phyloP scores from a whole-genome alignment of 2,888 invertebrate genomes.

The Tuta absoluta region DNA sequence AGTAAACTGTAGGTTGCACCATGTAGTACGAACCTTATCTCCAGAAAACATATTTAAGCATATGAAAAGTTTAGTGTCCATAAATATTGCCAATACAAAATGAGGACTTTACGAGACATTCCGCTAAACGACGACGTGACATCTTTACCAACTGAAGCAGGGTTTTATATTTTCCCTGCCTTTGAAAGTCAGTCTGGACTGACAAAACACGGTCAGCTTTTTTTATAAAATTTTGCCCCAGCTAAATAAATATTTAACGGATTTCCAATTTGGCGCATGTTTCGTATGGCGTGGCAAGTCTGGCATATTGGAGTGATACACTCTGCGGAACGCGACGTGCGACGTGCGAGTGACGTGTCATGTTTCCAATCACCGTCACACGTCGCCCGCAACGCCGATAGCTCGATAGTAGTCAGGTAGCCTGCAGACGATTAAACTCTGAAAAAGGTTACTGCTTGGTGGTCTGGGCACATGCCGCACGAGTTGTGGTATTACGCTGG shows the following conservation, averaged over 20 bases:
- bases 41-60: slow-evolving; percentile 15
- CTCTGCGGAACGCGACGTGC: slow-evolving; percentile 10
- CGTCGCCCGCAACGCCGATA: background rate
- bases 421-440: no score
- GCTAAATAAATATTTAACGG: background rate
- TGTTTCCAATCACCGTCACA: slow-evolving; percentile 6
- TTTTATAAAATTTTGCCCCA: background rate
- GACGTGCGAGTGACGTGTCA: background rate
- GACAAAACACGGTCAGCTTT: background rate
- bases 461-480: no score
- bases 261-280: slow-evolving; percentile 8
- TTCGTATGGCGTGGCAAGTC: background rate
- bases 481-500: no score
- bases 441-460: no score
- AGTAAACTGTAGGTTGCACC: no score
- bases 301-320: slow-evolving; percentile 13
- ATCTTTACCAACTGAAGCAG: background rate
- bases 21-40: no score
- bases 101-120: slow-evolving; percentile 40
- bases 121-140: slow-evolving; percentile 8
- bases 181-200: background rate
- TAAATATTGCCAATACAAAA: slow-evolving; percentile 70
- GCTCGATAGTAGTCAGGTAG: background rate
- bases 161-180: slow-evolving; percentile 3
- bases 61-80: slow-evolving; percentile 64